Base-by-base conservation (phyloP, 2,888 invertebrate species). In the Scaptomyza polygonia region DNA sequence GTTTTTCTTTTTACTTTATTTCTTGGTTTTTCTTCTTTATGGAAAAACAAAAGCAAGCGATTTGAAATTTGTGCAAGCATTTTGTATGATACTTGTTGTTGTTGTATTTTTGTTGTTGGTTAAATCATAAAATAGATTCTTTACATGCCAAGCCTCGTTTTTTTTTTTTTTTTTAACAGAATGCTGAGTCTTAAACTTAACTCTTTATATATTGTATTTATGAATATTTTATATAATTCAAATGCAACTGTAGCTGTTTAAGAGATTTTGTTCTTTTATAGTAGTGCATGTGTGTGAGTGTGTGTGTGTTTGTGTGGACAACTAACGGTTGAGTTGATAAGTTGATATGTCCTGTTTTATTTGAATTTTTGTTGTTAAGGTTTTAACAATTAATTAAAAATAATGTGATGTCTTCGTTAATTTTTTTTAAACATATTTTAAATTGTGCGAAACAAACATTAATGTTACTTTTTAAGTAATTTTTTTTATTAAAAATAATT, bases 41-140 rank as follows among this genome's bases (percentile, higher is more conserved):
- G 72, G 75, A 72, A 83, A 82, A 72, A 75, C 77, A 84, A 84
- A 84, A 73, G 77, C 72, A 82, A 84, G 77, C 76, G 47, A 84
- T 63, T 76, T 72, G 79, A 86, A 85, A 85, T 86, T 89, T 88
- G 89, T 89, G 88, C 89, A 88, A 80, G 78, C 69, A 61, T 72
- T 79, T 82, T 62, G 49, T 51, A 48, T 58, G 47, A 40, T 48
- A 34, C 21, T 53, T 52, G 11, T 34, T 30, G 39, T 55, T 47
- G 7, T 45, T 40, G 48, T 39, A 39, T 39, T 45, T 51, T 44
- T 30, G 21, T 47, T 69, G 70, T 79, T 65, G 53, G 64, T 76
- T 76, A 57, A 30, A 63, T 57, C 49, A 63, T 68, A 72, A 36
- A 52, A 32, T 39, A 32, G 8, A 18, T 40, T 18, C 8, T 40